Base-by-base conservation (phyloP, 2,797 vertebrate genomes). In the Champsocephalus gunnari region DNA sequence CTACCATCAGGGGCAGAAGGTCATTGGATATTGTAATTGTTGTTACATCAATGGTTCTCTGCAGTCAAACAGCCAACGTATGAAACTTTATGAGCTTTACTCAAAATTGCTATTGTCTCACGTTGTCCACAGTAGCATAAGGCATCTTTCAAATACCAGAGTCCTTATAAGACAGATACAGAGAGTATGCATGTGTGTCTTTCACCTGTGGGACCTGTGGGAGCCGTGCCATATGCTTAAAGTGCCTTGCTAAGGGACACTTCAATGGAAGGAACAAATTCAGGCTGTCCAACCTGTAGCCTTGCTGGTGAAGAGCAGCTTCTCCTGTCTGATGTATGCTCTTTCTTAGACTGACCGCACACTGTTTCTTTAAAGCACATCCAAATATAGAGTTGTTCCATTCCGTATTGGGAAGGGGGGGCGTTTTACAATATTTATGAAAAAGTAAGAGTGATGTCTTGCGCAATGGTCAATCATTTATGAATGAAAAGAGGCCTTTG, bases 401-500 rank as follows among this genome's bases (percentile, higher is more conserved):
- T 75, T 65, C 81, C 50, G 19, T 76, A 81, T 78, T 63, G 79
- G 76, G 75, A 76, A 21, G 17, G 34, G 41, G 68, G 62, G n/a
- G 34, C 34, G 14, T 80, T 88, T 88, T 91, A 85, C 80, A 92
- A 76, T 90, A 91, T 92, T 91, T 88, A 91, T 88, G 73, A 88
- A 89, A 53, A 65, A 74, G 75, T 81, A 34, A 80, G 59, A 71
- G 58, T 59, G 67, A 85, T 90, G 66, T 89, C 83, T 83, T 90
- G 79, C 49, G 62, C 66, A 71, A 77, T 79, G 81, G 80, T 91
- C 83, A 81, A 93, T 94, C 83, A 86, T 70, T 88, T 93, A 93
- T 95, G 95, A 96, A 96, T 93, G 95, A 95, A 96, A 96, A 95
- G 90, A 93, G 93, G 87, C 91, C 73, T 93, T 92, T 94, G 95